phyloP scores from a whole-genome alignment of 2,888 invertebrate species.

The Ferdinandea cuprea region DNA sequence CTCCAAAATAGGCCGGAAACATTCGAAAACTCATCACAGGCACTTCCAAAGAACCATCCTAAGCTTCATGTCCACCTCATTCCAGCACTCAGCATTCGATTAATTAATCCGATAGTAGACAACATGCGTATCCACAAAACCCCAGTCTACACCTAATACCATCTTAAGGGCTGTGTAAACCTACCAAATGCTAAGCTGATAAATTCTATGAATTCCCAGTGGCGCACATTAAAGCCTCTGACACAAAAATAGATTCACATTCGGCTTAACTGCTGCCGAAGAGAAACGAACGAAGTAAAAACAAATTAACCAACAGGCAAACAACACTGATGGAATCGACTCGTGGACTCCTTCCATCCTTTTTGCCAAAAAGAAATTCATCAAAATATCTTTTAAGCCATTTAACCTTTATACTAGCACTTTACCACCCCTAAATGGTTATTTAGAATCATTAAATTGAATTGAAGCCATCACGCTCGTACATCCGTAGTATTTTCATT shows the following conservation, averaged over 20 bases:
- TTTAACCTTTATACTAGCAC: slow-evolving; percentile 63
- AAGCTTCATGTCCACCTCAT: too few species aligned
- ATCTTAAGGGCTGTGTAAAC: slow-evolving; percentile 8
- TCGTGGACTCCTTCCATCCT: neutral
- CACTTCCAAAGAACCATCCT: too few species aligned
- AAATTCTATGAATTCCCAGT: neutral
- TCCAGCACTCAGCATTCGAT: too few species aligned
- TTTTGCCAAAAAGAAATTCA: slow-evolving; percentile 42
- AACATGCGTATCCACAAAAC: neutral
- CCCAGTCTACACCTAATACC: neutral
- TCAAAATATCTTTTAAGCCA: slow-evolving; percentile 68
- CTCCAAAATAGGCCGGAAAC: too few species aligned
- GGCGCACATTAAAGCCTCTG: slow-evolving; percentile 4
- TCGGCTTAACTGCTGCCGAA: slow-evolving; percentile 2
- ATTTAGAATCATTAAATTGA: slow-evolving; percentile 69
- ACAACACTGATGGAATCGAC: slow-evolving; percentile 30
- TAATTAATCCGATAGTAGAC: slow-evolving; percentile 5
- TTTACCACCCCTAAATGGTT: slow-evolving; percentile 62
- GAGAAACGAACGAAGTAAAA: slow-evolving; percentile 8
- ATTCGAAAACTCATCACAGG: too few species aligned
- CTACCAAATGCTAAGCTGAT: slow-evolving; percentile 10
- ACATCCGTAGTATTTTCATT: slow-evolving; percentile 49
- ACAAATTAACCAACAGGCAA: slow-evolving; percentile 41
- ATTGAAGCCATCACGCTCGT: slow-evolving; percentile 57
- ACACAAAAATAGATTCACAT: slow-evolving; percentile 1